Percentiles rank a stretch among this genome's conserved stretches.
Evolutionary conservation across 1,140 invertebrate species (phyloP).

Genomic region (Lordiphosa clarofinis): DNA sequence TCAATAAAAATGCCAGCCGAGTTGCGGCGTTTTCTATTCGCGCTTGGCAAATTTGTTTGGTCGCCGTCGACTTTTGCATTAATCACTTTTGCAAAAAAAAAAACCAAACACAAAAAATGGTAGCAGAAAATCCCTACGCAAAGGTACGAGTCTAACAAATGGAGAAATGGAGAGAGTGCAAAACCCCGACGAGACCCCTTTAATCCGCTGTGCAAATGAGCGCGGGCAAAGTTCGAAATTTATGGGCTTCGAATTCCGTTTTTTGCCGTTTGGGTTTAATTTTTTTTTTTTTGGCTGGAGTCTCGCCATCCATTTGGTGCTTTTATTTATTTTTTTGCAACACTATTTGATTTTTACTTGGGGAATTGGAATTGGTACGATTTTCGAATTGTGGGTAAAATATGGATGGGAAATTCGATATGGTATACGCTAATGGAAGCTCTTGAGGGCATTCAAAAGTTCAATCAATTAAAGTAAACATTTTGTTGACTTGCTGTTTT

Average conservation of each 20-base stretch:
- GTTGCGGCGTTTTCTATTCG: constrained; percentile 59
- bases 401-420: constrained; percentile 63
- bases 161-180: constrained; percentile 58
- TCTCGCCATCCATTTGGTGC: constrained; percentile 15
- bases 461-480: constrained; percentile 48
- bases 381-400: constrained; percentile 37
- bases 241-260: constrained; percentile 52
- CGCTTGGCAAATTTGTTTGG: constrained; percentile 44
- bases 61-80: constrained; percentile 62
- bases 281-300: too few relatives aligned
- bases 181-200: constrained; percentile 72
- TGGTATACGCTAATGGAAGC: constrained; percentile 29
- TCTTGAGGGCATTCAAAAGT: constrained; percentile 32
- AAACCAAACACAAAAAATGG: constrained; percentile 18
- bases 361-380: constrained; percentile 28
- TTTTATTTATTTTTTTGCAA: constrained; percentile 19
- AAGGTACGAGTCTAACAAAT: constrained; percentile 56
- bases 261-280: neutral
- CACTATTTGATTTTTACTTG: constrained; percentile 37
- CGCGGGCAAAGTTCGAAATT: constrained; percentile 53
- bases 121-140: constrained; percentile 64
- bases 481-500: too few relatives aligned
- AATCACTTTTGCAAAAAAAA: constrained; percentile 61
- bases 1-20: constrained; percentile 64
- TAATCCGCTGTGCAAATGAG: constrained; percentile 72